These are phyloP conservation scores for Notechis scutatus DNA, from an alignment of 2,113 vertebrate genomes.

Conservation along the genomic window DNA sequence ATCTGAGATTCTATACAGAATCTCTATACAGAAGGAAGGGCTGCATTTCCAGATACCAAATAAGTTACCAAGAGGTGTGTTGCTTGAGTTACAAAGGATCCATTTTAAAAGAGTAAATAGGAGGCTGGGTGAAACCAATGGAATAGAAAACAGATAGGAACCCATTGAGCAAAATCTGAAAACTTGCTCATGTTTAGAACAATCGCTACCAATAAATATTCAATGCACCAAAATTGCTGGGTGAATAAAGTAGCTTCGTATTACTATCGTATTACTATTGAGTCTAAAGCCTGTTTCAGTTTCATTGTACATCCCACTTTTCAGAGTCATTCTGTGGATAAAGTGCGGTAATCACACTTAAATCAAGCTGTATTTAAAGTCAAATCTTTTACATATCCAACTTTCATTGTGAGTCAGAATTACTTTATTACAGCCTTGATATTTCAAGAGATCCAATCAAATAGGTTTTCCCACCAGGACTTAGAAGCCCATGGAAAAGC, in stretches of 20 bases:
- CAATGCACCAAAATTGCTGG: background rate
- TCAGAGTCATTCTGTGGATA: background rate
- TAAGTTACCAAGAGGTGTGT: background rate
- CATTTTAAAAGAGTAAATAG: background rate
- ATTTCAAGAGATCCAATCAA: background rate
- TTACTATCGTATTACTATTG: background rate
- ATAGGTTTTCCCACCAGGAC: background rate
- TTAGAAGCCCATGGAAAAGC: background rate
- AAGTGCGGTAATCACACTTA: background rate
- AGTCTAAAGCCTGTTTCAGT: background rate
- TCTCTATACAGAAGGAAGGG: background rate
- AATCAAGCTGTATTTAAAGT: background rate
- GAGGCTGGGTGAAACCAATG: background rate
- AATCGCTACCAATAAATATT: background rate
- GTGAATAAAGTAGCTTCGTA: background rate
- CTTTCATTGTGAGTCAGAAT: background rate
- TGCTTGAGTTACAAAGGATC: background rate
- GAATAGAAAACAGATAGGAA: background rate
- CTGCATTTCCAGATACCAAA: background rate
- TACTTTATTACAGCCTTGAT: background rate
- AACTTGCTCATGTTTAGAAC: background rate
- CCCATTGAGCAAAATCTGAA: background rate
- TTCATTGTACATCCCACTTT: background rate
- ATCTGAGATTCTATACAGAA: background rate
- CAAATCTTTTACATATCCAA: background rate